Conservation (phyloP, 2,888 invertebrate genomes). For the Petrolisthes manimaculis region DNA sequence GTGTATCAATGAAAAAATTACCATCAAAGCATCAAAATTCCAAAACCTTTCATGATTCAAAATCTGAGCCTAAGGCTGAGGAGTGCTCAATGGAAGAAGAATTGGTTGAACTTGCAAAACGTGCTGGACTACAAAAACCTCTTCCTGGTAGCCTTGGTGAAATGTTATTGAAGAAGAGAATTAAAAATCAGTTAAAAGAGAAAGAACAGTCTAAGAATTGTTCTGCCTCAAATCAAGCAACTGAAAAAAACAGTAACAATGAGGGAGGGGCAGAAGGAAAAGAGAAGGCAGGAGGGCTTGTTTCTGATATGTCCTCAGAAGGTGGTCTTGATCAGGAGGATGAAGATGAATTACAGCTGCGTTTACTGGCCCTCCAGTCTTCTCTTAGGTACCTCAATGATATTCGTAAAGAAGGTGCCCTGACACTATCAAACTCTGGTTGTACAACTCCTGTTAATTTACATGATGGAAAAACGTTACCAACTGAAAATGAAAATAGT, state of each 20-base stretch:
- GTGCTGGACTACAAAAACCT: slow-evolving; percentile 31
- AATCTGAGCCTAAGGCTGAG: not conserved
- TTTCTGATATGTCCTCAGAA: not conserved
- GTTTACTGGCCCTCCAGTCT: slow-evolving; percentile 45
- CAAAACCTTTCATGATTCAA: not conserved
- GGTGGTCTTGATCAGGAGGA: slow-evolving; percentile 43
- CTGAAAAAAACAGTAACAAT: not conserved
- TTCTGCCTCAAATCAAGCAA: not conserved
- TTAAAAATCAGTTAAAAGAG: slow-evolving; percentile 6
- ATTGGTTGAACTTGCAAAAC: no score
- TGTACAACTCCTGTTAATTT: not conserved
- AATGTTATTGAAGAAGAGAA: slow-evolving; percentile 52
- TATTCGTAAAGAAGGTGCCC: slow-evolving; percentile 27
- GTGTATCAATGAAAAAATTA: not conserved
- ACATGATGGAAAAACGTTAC: not conserved
- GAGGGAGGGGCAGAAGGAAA: not conserved
- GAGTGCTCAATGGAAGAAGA: not conserved
- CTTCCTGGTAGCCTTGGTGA: slow-evolving; percentile 58
- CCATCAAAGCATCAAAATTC: not conserved
- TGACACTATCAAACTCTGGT: not conserved
- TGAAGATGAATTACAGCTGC: slow-evolving; percentile 50
- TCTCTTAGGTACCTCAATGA: slow-evolving; percentile 48
- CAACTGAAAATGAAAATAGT: not conserved
- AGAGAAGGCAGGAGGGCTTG: not conserved
- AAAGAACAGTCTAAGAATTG: not conserved